Conservation (phyloP, 2,797 vertebrate species). For the Percopsis omiscomaycus region DNA sequence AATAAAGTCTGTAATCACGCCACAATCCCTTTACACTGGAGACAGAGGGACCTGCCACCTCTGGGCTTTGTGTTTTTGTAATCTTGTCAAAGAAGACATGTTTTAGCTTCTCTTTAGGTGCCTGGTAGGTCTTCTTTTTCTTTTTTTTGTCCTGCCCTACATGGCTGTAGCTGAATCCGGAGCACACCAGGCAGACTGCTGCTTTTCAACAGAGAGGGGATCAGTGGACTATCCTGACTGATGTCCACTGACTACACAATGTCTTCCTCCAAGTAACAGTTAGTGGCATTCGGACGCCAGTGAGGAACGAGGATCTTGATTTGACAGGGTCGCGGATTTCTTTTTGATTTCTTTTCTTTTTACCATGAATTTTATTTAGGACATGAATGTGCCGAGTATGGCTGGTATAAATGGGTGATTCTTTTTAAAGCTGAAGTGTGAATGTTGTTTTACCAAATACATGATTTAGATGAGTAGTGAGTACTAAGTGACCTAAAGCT, state of each 20-base stretch:
- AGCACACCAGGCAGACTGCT: conserved; percentile 52
- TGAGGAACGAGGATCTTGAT: conserved; percentile 45
- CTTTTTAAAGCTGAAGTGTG: conserved; percentile 32
- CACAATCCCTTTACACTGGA: conserved; percentile 78
- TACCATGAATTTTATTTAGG: conserved; percentile 58
- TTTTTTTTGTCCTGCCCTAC: conserved; percentile 41
- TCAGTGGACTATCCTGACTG: neutral
- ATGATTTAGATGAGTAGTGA: conserved; percentile 53
- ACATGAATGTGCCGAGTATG: conserved; percentile 40
- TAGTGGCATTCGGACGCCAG: conserved; percentile 42
- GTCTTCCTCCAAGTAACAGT: conserved; percentile 75
- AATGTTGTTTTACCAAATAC: conserved; percentile 64
- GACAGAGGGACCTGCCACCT: conserved; percentile 53
- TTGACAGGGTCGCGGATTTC: conserved; percentile 67
- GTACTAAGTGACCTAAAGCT: conserved; percentile 72
- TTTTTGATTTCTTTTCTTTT: conserved; percentile 49
- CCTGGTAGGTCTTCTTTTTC: conserved; percentile 50
- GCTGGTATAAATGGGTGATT: conserved; percentile 38
- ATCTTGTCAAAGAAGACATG: conserved; percentile 41
- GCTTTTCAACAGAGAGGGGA: conserved; percentile 45
- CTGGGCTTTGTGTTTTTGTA: conserved; percentile 42
- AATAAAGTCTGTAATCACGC: conserved; percentile 69
- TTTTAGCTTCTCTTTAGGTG: conserved; percentile 53
- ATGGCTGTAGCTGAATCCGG: conserved; percentile 58
- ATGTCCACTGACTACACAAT: conserved; percentile 36